Base-by-base conservation (phyloP, 1,140 invertebrate species). In the Cydia fagiglandana region DNA sequence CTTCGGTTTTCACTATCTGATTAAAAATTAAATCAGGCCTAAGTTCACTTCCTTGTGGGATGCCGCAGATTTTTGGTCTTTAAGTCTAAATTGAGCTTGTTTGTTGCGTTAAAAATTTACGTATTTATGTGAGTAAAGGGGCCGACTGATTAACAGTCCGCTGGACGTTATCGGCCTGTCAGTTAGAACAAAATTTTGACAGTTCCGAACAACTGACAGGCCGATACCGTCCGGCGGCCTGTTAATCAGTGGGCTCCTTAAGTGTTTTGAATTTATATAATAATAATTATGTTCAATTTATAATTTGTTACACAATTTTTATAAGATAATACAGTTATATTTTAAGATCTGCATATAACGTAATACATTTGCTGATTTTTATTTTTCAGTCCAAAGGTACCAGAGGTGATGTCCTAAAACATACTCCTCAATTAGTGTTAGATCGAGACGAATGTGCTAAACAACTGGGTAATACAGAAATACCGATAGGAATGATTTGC, bases 311-410 rank as follows among this genome's bases (percentile, higher is more conserved):
- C 45, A 45, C 41, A 45, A 45, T 45, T 12, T 45, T 10, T 10
- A 45, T 45, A 13, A 13, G 41, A 45, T 41, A 41, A 41, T 12
- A 47, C 38, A 10, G 1, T 41, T 10, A 47, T 4, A 15, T 47
- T 15, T 13, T 47, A 47, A 34, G 34, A 34, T 0, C 5, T 6
- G 34, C 5, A 34, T 0, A 34, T 47, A 12, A 13, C 7, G 9
- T 47, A 9, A 10, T 15, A 47, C n/a, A n/a, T 53, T 53, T 6
- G 17, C 20, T 61, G 4, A 0, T 24, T 24, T 20, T 61, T 15
- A 17, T 24, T 61, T 61, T 61, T 61, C 10, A 61, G 56, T 61
- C 56, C 20, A 24, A 61, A 61, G 56, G 56, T 61, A 61, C 56
- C 4, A 24, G 56, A 24, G 56, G 56, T n/a, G 56, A 61, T 24